phyloP scores from a whole-genome alignment of 2,113 vertebrate genomes.

The Xiphophorus couchianus region DNA sequence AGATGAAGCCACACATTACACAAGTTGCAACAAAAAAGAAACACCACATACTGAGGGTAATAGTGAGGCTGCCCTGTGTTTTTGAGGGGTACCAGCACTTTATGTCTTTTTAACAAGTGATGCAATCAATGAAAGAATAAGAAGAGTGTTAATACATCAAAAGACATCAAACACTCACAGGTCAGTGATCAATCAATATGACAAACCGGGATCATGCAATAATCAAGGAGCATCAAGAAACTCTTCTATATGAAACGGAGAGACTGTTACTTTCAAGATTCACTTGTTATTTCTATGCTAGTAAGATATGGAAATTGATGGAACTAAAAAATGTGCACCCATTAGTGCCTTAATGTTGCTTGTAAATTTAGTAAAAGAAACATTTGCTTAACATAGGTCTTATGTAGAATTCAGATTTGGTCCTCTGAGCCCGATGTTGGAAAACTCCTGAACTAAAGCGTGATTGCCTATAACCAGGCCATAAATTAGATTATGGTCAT shows the following conservation, averaged over 20 bases:
- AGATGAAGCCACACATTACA: not conserved
- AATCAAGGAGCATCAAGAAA: constrained; percentile 6
- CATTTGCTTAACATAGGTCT: not conserved
- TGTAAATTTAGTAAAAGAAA: not conserved
- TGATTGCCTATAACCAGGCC: not conserved
- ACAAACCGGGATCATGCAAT: not conserved
- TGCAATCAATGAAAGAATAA: constrained; percentile 12
- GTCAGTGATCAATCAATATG: constrained; percentile 22
- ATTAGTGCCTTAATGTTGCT: not conserved
- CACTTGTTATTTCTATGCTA: too few species aligned
- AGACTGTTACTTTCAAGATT: not conserved
- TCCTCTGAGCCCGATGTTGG: not conserved
- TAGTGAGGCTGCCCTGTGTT: not conserved
- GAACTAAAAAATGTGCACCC: too few species aligned
- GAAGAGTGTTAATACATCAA: not conserved
- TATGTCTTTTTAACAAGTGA: constrained; percentile 12
- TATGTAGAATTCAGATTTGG: not conserved
- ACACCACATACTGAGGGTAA: not conserved
- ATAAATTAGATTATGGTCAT: not conserved
- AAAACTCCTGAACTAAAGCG: not conserved
- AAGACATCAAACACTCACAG: constrained; percentile 8
- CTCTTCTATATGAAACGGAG: constrained; percentile 21
- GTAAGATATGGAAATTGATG: too few species aligned
- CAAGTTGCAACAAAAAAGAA: not conserved
- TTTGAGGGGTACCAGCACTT: not conserved